Evolutionary conservation across 2,113 vertebrate genomes (phyloP).

Genomic region (Echinops telfairi): DNA sequence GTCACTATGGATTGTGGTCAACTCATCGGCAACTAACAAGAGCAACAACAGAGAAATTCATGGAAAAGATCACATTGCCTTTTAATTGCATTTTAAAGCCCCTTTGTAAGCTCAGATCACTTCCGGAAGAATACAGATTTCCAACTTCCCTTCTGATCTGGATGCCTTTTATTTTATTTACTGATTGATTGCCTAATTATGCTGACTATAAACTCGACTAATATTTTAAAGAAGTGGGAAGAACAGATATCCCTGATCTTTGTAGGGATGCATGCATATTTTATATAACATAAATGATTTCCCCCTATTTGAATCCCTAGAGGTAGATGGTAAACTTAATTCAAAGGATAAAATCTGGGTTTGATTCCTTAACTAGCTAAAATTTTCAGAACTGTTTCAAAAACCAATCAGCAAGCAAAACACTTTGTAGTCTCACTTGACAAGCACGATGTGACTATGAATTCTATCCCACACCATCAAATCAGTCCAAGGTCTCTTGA

Average conservation of each 20-base stretch:
- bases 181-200: not conserved
- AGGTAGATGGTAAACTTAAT: not conserved
- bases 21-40: too few species aligned
- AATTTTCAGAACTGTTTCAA: constrained; percentile 15
- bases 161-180: not conserved
- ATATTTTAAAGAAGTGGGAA: constrained; percentile 25
- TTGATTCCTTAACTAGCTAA: not conserved
- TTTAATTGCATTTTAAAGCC: too few species aligned
- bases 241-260: constrained; percentile 38
- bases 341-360: constrained; percentile 12
- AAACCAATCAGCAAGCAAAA: not conserved
- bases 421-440: constrained; percentile 81
- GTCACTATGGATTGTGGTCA: too few species aligned
- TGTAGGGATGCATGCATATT: not conserved
- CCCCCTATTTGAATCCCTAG: not conserved
- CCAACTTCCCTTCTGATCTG: not conserved
- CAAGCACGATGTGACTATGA: constrained; percentile 86
- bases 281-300: constrained; percentile 30
- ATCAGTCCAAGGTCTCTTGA: constrained; percentile 68
- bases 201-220: constrained; percentile 25
- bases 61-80: too few species aligned
- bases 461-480: constrained; percentile 86
- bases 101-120: not conserved
- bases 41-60: too few species aligned
- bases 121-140: not conserved